These are phyloP conservation scores for Edolisoma coerulescens DNA, from an alignment of 2,113 vertebrate species.

Conservation along the genomic window DNA sequence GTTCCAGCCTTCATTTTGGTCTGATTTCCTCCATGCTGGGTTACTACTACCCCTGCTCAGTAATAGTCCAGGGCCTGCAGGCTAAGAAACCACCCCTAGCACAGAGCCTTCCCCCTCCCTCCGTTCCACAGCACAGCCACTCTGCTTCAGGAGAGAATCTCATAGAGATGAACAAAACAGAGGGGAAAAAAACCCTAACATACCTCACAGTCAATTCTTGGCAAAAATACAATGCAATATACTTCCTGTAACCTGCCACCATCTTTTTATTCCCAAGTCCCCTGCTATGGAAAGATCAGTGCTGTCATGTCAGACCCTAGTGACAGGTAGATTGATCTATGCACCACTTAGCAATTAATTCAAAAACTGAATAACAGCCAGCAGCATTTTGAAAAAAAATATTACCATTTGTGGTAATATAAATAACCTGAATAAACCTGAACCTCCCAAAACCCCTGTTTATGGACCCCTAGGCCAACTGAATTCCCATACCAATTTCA, in stretches of 20 bases:
- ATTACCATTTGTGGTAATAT: neutral
- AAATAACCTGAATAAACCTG: neutral
- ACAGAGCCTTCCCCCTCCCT: neutral
- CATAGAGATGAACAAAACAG: neutral
- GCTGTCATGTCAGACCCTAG: neutral
- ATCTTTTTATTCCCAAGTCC: neutral
- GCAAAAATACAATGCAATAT: neutral
- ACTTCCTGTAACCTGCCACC: neutral
- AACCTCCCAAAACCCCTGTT: neutral
- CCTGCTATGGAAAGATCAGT: neutral
- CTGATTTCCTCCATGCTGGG: neutral
- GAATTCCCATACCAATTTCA: constrained; percentile 82
- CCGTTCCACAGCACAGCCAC: neutral
- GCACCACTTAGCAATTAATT: neutral
- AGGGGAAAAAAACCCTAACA: neutral
- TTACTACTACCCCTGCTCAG: neutral
- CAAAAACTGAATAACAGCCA: neutral
- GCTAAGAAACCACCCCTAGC: neutral
- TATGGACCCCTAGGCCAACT: constrained; percentile 42
- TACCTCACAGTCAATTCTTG: neutral
- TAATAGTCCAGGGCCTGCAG: neutral
- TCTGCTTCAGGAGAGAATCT: neutral
- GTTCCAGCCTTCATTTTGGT: neutral
- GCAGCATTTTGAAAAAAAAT: neutral
- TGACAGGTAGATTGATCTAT: neutral